Evolutionary conservation across 2,888 invertebrate species (phyloP).

Genomic region (Galerucella pusilla): DNA sequence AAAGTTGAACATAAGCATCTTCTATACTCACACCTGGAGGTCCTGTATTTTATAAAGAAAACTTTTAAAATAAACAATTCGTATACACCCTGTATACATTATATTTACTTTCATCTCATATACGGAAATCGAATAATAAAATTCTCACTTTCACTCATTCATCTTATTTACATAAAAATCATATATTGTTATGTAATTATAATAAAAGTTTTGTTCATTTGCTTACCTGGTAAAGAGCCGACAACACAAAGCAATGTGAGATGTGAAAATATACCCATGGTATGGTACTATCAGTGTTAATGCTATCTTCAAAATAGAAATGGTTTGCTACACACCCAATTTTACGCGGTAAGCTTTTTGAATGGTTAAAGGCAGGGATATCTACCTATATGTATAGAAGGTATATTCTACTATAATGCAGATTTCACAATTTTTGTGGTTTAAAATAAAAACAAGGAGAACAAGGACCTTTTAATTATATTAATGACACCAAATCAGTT

Average conservation of each 20-base stretch:
- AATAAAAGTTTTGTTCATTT: not conserved
- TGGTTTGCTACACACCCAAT: slow-evolving; percentile 13
- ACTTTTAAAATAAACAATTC: not conserved
- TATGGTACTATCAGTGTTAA: not conserved
- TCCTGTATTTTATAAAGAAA: slow-evolving; percentile 60
- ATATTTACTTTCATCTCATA: too few species aligned
- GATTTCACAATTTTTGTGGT: slow-evolving; percentile 28
- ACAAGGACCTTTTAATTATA: slow-evolving; percentile 20
- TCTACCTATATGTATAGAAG: not conserved
- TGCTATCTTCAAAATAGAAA: slow-evolving; percentile 13
- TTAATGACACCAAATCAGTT: slow-evolving; percentile 14
- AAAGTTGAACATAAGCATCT: slow-evolving; percentile 68
- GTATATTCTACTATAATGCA: slow-evolving; percentile 18
- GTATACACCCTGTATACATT: too few species aligned
- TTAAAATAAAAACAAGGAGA: slow-evolving; percentile 21
- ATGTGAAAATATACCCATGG: slow-evolving; percentile 48
- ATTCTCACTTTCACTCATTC: not conserved
- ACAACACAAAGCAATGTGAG: slow-evolving; percentile 58
- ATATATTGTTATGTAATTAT: not conserved
- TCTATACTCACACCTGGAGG: slow-evolving; percentile 71
- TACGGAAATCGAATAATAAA: not conserved
- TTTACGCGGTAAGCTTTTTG: slow-evolving; percentile 13
- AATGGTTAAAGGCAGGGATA: slow-evolving; percentile 21
- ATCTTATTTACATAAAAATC: not conserved
- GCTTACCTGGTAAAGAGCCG: slow-evolving; percentile 57